phyloP scores from a whole-genome alignment of 2,888 invertebrate species.

The Galeopsomyia nigrocyanea region DNA sequence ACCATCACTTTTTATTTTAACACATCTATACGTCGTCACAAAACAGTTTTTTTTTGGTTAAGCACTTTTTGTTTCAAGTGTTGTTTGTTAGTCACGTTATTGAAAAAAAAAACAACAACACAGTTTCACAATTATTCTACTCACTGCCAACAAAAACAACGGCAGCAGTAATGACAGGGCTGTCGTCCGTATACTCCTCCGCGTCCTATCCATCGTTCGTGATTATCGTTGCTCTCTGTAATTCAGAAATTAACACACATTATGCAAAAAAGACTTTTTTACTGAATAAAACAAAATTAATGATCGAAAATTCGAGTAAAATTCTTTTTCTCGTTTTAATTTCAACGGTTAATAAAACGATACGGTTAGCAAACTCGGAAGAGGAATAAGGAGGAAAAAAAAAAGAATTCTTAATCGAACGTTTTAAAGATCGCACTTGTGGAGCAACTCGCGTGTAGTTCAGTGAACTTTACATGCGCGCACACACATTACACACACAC shows the following conservation, averaged over 20 bases:
- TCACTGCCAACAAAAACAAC: constrained; percentile 62
- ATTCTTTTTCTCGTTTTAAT: no score
- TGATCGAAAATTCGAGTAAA: no score
- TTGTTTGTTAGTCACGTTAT: neutral
- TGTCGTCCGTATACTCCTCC: constrained; percentile 65
- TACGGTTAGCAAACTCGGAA: no score
- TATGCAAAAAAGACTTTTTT: no score
- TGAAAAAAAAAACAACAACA: neutral
- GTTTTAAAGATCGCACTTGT: no score
- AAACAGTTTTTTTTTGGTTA: neutral
- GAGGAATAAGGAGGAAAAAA: no score
- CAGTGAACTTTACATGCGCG: no score
- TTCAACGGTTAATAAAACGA: no score
- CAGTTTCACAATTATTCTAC: constrained; percentile 51
- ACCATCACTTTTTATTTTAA: neutral
- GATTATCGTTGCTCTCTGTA: constrained; percentile 55
- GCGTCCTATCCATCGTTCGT: constrained; percentile 65
- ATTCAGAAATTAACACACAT: constrained; percentile 38
- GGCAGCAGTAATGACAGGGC: constrained; percentile 61
- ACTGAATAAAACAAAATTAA: no score
- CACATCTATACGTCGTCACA: constrained; percentile 1
- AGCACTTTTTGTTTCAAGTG: neutral
- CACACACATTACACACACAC: no score
- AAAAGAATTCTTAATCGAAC: no score
- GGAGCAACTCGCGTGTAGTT: no score